phyloP scores from a whole-genome alignment of 2,113 vertebrate species.

The Gymnarchus niloticus region DNA sequence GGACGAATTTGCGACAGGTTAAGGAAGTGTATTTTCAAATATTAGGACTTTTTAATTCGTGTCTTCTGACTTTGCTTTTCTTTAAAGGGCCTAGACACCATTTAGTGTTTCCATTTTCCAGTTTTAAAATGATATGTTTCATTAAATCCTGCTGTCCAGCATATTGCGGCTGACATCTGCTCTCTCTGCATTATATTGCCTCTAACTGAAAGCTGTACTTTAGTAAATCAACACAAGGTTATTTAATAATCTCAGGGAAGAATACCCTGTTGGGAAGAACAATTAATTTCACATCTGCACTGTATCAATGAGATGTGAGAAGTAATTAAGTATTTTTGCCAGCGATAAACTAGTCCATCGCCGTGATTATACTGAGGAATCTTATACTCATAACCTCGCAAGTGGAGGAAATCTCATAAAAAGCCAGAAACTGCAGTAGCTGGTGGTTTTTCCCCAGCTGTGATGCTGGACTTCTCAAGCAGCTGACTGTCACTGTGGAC shows the following conservation, averaged over 20 bases:
- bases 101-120: not conserved
- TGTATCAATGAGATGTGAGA: not conserved
- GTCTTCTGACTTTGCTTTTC: not conserved
- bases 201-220: not conserved
- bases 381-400: not conserved
- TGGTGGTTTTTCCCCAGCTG: not conserved
- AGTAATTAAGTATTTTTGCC: not conserved
- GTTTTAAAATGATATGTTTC: not conserved
- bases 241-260: constrained; percentile 5
- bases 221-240: constrained; percentile 1
- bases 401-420: not conserved
- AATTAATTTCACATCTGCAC: constrained; percentile 2
- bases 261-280: not conserved
- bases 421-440: not conserved
- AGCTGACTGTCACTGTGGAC: not conserved
- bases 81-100: not conserved
- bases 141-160: constrained; percentile 2
- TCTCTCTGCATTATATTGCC: not conserved
- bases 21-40: not conserved
- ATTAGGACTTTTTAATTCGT: not conserved
- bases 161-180: not conserved
- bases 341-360: not conserved
- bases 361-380: not conserved
- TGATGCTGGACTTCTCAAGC: not conserved
- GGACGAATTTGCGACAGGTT: not conserved